Conservation (phyloP, 1,140 invertebrate species). For the Stegodyphus mimosarum region DNA sequence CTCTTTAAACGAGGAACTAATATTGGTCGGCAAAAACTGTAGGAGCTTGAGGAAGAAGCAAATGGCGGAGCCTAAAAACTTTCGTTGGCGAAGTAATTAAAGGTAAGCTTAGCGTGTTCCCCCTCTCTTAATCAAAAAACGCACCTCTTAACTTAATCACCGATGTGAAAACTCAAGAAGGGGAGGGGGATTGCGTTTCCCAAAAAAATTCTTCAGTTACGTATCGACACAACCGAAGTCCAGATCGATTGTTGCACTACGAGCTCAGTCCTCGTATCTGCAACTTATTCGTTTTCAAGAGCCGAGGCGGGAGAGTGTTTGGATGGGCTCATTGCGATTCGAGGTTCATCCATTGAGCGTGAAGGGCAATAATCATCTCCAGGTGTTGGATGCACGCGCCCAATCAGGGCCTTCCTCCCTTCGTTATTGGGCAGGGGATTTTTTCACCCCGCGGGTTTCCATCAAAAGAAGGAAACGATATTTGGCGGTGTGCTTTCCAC, state of each 20-base stretch:
- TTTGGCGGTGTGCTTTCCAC: conserved; percentile 26
- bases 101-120: conserved; percentile 1
- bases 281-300: conserved; percentile 11
- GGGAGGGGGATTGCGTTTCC: conserved; percentile 5
- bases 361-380: conserved; percentile 56
- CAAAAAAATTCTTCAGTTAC: conserved; percentile 22
- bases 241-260: conserved; percentile 10
- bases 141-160: conserved; percentile 45
- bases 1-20: not conserved
- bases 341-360: conserved; percentile 31
- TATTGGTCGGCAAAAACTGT: not conserved
- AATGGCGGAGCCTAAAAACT: not conserved
- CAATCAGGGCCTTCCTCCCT: conserved; percentile 34
- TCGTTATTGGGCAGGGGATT: conserved; percentile 22
- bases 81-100: conserved; percentile 18
- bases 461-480: conserved; percentile 24
- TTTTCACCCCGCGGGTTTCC: not conserved
- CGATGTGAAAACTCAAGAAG: conserved; percentile 19
- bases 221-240: conserved; percentile 9
- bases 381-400: conserved; percentile 55
- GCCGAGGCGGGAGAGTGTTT: not conserved
- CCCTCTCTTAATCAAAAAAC: conserved; percentile 28
- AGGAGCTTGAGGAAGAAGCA: not conserved
- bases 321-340: conserved; percentile 31
- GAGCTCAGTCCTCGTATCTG: not conserved